A percentile compares a stretch with the other conserved stretches of the same genome.
phyloP scores from a whole-genome alignment of 2,888 invertebrate species.

The Mallateleia sp. region DNA sequence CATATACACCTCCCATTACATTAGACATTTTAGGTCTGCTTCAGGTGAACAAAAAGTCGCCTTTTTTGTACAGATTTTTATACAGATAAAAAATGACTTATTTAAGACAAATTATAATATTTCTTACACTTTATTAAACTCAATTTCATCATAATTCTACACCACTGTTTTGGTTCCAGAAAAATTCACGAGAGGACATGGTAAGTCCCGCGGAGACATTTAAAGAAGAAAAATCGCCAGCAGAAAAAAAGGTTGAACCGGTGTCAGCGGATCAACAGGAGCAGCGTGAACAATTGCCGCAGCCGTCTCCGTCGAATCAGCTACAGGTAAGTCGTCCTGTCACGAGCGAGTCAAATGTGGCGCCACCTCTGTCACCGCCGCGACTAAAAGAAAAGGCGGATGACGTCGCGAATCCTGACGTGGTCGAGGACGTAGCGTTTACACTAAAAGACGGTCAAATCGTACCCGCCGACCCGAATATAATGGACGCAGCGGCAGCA shows the following conservation, averaged over 20 bases:
- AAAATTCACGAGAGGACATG: not conserved
- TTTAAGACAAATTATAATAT: too few relatives aligned
- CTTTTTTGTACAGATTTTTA: too few relatives aligned
- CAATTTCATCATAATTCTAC: too few relatives aligned
- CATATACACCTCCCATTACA: too few relatives aligned
- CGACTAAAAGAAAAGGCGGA: constrained; percentile 73
- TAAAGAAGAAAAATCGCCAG: constrained; percentile 19
- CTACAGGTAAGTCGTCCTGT: constrained; percentile 88
- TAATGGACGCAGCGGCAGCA: constrained; percentile 9
- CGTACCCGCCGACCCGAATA: constrained; percentile 35
- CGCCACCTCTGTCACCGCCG: constrained; percentile 85
- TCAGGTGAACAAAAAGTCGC: too few relatives aligned
- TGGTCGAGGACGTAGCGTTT: constrained; percentile 79
- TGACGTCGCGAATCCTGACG: too few relatives aligned
- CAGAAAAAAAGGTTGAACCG: constrained; percentile 28
- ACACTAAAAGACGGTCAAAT: constrained; percentile 83
- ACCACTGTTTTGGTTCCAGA: constrained; percentile 36
- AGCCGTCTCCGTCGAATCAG: constrained; percentile 71
- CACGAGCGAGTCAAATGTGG: constrained; percentile 84
- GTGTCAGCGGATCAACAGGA: constrained; percentile 68
- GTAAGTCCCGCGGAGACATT: constrained; percentile 19
- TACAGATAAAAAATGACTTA: too few relatives aligned
- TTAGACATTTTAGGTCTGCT: too few relatives aligned
- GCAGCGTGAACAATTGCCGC: constrained; percentile 77
- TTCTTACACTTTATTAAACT: too few relatives aligned